phyloP scores from a whole-genome alignment of 2,888 invertebrate species.

The Drosophila subquinaria region DNA sequence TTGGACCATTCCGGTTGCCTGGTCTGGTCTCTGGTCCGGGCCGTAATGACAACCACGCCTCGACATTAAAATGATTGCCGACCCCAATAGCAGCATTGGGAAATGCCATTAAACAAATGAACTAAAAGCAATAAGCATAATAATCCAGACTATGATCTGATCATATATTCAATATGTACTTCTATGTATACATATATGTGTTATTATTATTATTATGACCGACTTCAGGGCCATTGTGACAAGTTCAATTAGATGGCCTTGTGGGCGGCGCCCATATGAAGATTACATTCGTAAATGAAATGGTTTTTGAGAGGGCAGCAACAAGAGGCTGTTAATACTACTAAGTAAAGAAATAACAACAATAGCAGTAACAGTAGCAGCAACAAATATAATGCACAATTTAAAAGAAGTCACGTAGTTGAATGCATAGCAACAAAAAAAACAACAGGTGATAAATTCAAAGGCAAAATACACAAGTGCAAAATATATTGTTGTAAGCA shows the following conservation, averaged over 20 bases:
- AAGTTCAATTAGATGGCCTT: slow-evolving; percentile 72
- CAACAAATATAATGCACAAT: slow-evolving; percentile 40
- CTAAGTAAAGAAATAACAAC: slow-evolving; percentile 12
- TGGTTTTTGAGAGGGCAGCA: neutral
- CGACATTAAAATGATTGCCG: slow-evolving; percentile 59
- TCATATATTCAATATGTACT: slow-evolving; percentile 34
- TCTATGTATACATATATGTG: slow-evolving; percentile 5
- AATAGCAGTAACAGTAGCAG: slow-evolving; percentile 2
- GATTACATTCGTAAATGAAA: slow-evolving; percentile 62
- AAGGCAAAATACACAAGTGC: slow-evolving; percentile 23
- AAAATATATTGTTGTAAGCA: slow-evolving; percentile 22
- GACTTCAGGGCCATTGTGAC: slow-evolving; percentile 67
- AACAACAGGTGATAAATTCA: slow-evolving; percentile 36
- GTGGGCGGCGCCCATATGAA: slow-evolving; percentile 57
- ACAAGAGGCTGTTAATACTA: slow-evolving; percentile 7
- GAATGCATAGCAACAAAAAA: slow-evolving; percentile 17
- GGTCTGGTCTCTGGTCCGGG: neutral
- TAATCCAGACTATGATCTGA: slow-evolving; percentile 48
- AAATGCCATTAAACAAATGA: slow-evolving; percentile 74
- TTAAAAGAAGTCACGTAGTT: slow-evolving; percentile 67
- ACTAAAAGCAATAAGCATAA: slow-evolving; percentile 74
- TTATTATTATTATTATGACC: slow-evolving; percentile 43
- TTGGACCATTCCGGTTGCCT: slow-evolving; percentile 20
- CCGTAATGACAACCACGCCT: slow-evolving; percentile 41
- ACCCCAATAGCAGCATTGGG: slow-evolving; percentile 12